phyloP scores from a whole-genome alignment of 1,140 invertebrate species.

The Pseudomyrmex gracilis region DNA sequence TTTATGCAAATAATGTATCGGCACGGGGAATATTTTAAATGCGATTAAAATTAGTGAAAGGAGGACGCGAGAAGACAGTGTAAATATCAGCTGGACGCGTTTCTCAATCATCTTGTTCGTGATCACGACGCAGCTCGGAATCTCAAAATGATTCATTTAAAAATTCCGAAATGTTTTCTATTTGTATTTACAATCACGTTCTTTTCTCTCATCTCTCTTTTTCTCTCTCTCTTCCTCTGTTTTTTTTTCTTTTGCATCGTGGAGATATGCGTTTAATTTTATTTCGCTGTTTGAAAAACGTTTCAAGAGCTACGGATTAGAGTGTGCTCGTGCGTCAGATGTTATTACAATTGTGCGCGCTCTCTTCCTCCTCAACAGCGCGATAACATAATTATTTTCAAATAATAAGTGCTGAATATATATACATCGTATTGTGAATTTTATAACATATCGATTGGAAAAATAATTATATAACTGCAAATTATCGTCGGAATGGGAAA shows the following conservation, averaged over 20 bases:
- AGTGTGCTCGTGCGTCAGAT: background rate
- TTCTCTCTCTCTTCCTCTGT: background rate
- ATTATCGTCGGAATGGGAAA: background rate
- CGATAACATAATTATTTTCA: conserved; percentile 32
- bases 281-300: background rate
- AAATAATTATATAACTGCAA: too few relatives aligned
- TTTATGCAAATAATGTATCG: conserved; percentile 37
- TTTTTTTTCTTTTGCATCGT: too few relatives aligned
- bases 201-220: background rate
- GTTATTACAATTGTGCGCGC: conserved; percentile 7
- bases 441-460: background rate
- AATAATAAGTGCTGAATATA: conserved; percentile 9
- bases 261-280: background rate
- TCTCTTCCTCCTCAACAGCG: background rate
- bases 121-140: background rate
- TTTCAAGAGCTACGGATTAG: background rate
- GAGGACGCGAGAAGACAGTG: background rate
- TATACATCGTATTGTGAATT: background rate
- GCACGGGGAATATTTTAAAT: conserved; percentile 18
- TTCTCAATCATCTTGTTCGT: background rate
- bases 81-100: background rate
- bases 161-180: conserved; percentile 7
- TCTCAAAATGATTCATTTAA: background rate
- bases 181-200: background rate
- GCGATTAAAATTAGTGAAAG: conserved; percentile 14